Base-by-base conservation (phyloP, 2,113 vertebrate species). In the Synodontis membranacea region DNA sequence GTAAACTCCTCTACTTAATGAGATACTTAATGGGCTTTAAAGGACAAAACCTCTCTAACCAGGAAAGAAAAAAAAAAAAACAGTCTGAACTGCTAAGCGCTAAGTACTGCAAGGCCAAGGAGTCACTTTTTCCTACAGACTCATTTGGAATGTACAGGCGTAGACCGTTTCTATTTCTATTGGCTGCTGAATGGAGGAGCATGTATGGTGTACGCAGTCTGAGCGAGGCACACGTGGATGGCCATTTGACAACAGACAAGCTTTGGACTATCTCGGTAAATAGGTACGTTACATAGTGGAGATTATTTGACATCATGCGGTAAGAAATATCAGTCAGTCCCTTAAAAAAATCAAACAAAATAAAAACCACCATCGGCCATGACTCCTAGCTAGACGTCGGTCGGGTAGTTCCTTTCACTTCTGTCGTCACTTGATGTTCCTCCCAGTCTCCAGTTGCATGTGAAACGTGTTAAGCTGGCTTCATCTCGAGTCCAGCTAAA, bases 281-380 rank as follows among this genome's bases (percentile, higher is more conserved):
- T 93, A 94, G 88, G 88, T 92, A 92, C n/a, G 78, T 60, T 80
- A 93, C 90, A 62, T 83, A 54, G 31, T 92, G 89, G 89, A 93
- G 94, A 92, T 92, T 93, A 92, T 92, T 91, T 93, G 93, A 94
- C 93, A 94, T 94, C 94, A 95, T 95, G 95, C 95, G 91, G 92
- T 93, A 93, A 76, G 93, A 89, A 93, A 93, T 87, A 92, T 93
- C 92, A 90, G 91, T 92, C 91, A 85, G 85, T 70, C 83, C 5
- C 89, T 88, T 80, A 89, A 44, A 80, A 31, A 74, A 64, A 14
- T 3, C 84, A 87, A 88, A 31, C 62, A n/a, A 74, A 54, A 7
- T 5, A 85, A 85, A 74, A 56, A 83, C 64, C 50, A 86, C 25
- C 68, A 72, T 82, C 10, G 37, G 42, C 50, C 42, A 48, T 72